Percentiles rank a stretch among this genome's conserved stretches.
These are phyloP conservation scores for Siniperca undulata DNA, from an alignment of 2,797 vertebrate species.

Conservation along the genomic window DNA sequence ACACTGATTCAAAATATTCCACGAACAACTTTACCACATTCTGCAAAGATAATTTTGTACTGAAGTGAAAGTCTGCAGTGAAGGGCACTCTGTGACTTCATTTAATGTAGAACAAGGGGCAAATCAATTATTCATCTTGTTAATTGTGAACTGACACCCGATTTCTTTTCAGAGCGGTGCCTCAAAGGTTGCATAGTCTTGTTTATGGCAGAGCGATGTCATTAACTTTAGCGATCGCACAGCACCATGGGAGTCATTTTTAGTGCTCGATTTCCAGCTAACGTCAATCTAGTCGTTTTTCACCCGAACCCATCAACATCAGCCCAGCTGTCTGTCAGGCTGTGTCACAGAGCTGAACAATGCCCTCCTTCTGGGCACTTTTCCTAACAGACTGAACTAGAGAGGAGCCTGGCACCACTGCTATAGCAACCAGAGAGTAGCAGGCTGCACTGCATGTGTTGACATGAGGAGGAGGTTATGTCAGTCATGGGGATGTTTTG, in stretches of 20 bases:
- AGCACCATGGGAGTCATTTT: not conserved
- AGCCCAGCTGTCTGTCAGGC: conserved; percentile 27
- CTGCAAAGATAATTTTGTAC: conserved; percentile 11
- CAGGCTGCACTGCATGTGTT: not conserved
- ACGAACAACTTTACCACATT: not conserved
- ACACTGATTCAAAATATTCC: not conserved
- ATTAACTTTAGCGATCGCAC: not conserved
- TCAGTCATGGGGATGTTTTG: conserved; percentile 3
- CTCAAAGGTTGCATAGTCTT: conserved; percentile 9
- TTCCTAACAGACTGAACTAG: conserved; percentile 21
- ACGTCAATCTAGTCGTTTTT: conserved; percentile 2
- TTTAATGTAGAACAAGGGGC: conserved; percentile 52
- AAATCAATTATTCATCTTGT: conserved; percentile 52
- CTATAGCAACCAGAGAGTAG: conserved; percentile 11
- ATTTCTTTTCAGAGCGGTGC: not conserved
- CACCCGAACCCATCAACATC: not conserved
- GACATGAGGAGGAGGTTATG: conserved; percentile 4
- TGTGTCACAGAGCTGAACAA: conserved; percentile 19
- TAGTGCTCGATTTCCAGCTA: not conserved
- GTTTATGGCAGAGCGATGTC: conserved; percentile 15
- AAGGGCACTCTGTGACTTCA: conserved; percentile 30
- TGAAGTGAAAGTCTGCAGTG: conserved; percentile 22
- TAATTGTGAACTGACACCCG: conserved; percentile 32
- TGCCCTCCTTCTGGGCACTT: conserved; percentile 12
- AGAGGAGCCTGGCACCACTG: conserved; percentile 18